Evolutionary conservation across 2,113 vertebrate genomes (phyloP).

Genomic region (Upupa epops): DNA sequence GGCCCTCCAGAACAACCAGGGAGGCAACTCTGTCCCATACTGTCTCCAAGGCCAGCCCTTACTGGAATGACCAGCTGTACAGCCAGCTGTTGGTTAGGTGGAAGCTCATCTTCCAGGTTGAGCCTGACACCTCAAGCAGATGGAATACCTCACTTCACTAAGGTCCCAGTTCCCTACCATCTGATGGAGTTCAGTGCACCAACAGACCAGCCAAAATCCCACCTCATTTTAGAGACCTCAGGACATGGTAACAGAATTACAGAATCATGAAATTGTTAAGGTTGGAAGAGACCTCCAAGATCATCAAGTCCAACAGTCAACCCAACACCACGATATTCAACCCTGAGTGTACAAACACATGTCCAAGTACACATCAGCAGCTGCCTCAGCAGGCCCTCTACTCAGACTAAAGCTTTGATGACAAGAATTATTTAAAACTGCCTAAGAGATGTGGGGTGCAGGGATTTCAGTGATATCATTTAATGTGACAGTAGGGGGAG

Average conservation of each 20-base stretch:
- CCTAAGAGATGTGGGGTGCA: too few species aligned
- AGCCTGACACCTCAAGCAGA: background rate
- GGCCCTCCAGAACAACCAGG: background rate
- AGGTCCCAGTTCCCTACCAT: background rate
- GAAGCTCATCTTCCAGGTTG: background rate
- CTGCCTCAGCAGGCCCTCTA: background rate
- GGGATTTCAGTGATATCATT: too few species aligned
- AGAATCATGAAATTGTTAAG: too few species aligned
- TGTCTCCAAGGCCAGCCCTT: background rate
- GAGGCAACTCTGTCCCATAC: background rate
- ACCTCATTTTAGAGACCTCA: background rate
- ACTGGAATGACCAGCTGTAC: background rate
- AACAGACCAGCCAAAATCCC: background rate
- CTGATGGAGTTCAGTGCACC: background rate
- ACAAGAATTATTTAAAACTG: background rate
- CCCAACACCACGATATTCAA: too few species aligned
- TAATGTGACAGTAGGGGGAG: too few species aligned
- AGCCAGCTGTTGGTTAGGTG: background rate
- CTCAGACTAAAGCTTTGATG: background rate
- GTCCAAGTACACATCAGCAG: background rate
- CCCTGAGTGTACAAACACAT: too few species aligned
- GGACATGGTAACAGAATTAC: accelerated
- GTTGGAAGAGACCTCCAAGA: too few species aligned
- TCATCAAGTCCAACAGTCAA: too few species aligned
- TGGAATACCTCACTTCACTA: background rate